phyloP scores from a whole-genome alignment of 2,113 vertebrate species.

The Alces alces region DNA sequence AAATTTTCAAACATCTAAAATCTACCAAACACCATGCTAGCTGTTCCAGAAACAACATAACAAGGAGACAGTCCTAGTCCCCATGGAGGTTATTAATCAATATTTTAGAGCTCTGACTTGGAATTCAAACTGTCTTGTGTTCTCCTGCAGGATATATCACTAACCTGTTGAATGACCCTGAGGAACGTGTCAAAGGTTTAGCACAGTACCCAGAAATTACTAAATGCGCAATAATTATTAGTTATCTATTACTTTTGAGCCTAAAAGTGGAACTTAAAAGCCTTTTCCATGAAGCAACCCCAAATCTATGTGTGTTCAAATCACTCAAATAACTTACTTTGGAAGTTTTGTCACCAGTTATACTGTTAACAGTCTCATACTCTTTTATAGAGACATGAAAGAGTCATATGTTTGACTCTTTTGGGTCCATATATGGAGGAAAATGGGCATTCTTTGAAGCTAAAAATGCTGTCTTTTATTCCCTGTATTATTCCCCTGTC shows the following conservation, averaged over 20 bases:
- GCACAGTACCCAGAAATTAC: not conserved
- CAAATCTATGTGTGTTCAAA: not conserved
- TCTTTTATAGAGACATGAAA: not conserved
- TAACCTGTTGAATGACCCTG: not conserved
- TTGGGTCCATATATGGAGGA: not conserved
- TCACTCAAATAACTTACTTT: not conserved
- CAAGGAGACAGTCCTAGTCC: not conserved
- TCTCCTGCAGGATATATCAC: not conserved
- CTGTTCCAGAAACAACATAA: not conserved
- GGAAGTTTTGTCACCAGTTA: not conserved
- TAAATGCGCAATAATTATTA: not conserved
- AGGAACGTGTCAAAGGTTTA: not conserved
- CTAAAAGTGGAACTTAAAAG: not conserved
- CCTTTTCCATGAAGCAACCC: not conserved
- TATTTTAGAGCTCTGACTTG: not conserved
- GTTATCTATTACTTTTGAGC: not conserved
- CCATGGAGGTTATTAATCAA: not conserved
- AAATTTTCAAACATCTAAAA: not conserved
- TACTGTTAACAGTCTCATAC: not conserved
- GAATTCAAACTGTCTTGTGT: not conserved
- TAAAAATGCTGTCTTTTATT: not conserved
- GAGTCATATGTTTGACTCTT: too few species aligned
- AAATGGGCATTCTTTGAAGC: not conserved
- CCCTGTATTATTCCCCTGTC: not conserved
- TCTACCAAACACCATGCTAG: not conserved